Percentiles rank a stretch among this genome's conserved stretches.
These are phyloP conservation scores for Parauchenoglanis ngamensis DNA, from an alignment of 2,797 vertebrate species.

Conservation along the genomic window DNA sequence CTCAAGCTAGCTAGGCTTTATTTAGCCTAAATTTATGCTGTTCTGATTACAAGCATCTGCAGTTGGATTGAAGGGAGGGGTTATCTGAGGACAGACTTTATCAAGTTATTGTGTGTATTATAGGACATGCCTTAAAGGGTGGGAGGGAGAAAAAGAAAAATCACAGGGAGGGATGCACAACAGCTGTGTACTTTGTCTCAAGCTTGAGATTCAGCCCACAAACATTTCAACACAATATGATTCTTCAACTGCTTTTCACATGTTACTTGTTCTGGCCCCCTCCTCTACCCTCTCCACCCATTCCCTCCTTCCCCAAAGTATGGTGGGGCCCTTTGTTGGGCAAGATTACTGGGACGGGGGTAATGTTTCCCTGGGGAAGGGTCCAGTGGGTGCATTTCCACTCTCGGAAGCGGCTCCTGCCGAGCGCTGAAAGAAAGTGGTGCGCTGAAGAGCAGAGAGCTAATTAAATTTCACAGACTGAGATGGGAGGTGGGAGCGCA, in stretches of 20 bases:
- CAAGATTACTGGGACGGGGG: slow-evolving; percentile 81
- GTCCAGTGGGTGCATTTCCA: slow-evolving; percentile 82
- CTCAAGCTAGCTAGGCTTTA: neutral
- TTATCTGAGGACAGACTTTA: slow-evolving; percentile 41
- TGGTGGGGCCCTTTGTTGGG: slow-evolving; percentile 79
- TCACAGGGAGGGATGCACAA: slow-evolving; percentile 46
- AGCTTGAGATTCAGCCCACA: slow-evolving; percentile 58
- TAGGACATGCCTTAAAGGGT: slow-evolving; percentile 33
- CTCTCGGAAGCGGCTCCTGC: slow-evolving; percentile 77
- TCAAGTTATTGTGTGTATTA: slow-evolving; percentile 31
- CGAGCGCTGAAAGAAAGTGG: slow-evolving; percentile 70
- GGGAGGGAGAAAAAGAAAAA: slow-evolving; percentile 32
- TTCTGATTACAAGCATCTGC: neutral
- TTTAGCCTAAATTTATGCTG: neutral
- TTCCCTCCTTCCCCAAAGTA: slow-evolving; percentile 72
- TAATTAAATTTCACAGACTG: slow-evolving; percentile 86
- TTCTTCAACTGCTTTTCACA: slow-evolving; percentile 53
- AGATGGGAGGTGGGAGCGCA: slow-evolving; percentile 56
- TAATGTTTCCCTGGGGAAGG: slow-evolving; percentile 83
- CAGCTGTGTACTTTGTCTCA: slow-evolving; percentile 55
- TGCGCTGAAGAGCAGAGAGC: slow-evolving; percentile 72
- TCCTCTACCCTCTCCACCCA: slow-evolving; percentile 49
- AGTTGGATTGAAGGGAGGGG: neutral
- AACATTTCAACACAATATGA: slow-evolving; percentile 58
- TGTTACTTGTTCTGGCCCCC: slow-evolving; percentile 29